Evolutionary conservation across 1,140 invertebrate genomes (phyloP), one percentile per base, ranked within the genome.

Genomic region (Wiebesia pumilae): DNA sequence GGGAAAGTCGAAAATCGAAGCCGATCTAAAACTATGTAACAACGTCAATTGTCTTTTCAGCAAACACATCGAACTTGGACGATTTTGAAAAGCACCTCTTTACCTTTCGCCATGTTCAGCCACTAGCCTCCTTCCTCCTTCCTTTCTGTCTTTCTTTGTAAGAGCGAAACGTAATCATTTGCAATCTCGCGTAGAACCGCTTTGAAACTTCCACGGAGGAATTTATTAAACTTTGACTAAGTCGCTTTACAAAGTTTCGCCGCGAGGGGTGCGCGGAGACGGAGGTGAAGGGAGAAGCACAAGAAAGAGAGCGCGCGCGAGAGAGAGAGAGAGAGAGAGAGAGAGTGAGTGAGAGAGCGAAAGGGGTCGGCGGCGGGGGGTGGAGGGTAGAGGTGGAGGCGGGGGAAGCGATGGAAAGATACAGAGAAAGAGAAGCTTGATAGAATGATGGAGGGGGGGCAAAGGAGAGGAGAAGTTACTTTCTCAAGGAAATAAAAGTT

Each of bases 161-260:
- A 86, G 85, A 87, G 84, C 71, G 88, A 89, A 89, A 88, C 89
- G 90, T 90, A 91, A 92, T 91, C 90, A 91, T 92, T 92, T 91
- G 91, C 91, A 91, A 92, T 92, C 90, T 89, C 89, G 90, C 90
- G 89, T 91, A 90, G 89, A 91, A 92, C 91, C 89, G 90, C 90
- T 92, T 91, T 91, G 88, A 92, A 93, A 92, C 90, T 93, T 91
- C 88, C 86, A 90, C 89, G 90, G 90, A 91, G 92, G 91, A 93
- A 93, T 93, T 93, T 93, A 93, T 93, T 93, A 93, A 93, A 93
- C 90, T 93, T 92, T 90, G 89, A 91, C 89, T 91, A 92, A 93
- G 91, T 92, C 91, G 92, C 91, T 92, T 92, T 92, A 91, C 91
- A 91, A 93, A 93, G 91, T 92, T 93, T 92, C 89, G 81, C 81